Evolutionary conservation across 1,140 invertebrate genomes (phyloP), one percentile per base, ranked within the genome.

Genomic region (Stratiolaelaps scimitus): DNA sequence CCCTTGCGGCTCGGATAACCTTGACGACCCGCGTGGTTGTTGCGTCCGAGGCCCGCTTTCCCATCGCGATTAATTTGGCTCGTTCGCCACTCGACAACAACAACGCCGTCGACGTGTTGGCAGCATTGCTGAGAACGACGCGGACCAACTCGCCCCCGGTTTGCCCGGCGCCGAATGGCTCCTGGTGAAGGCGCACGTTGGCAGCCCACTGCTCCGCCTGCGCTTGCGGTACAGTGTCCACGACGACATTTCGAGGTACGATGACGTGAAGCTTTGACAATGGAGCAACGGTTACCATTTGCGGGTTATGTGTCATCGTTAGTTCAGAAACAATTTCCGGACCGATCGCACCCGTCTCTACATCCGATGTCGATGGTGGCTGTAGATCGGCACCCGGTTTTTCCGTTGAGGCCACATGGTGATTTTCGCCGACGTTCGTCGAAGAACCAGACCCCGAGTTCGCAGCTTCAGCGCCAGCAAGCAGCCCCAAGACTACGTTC

Each of bases 301-400:
- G 53, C 2, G 53, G 53, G 23, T 60, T 60, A 23, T 60, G 53
- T 34, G 53, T 60, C 53, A 60, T 60, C 23, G 26, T 29, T 26
- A 29, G 53, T 6, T 29, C 17, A 10, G 34, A 40, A 6, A 40
- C 34, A 10, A 40, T 40, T 40, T 10, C 34, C 4, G 34, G 10
- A 10, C 34, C 34, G 5, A 10, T 40, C 5, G 34, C 34, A 40
- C 5, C 34, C 20, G 4, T 48, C 34, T 60, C 53, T 2, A 29
- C 53, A 15, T n/a, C 34, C 2, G 23, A 60, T 10, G 34, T 4
- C 34, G 10, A 6, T 6, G 34, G 10, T 17, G 17, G 17, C 34
- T 60, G 26, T 1, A 29, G 17, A 34, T n/a, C 34, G 15, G 4
- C 17, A 34, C 15, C 53, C 26, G 15, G 1, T 4, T 40, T 40